Percentiles rank a stretch among this genome's conserved stretches.
Evolutionary conservation across 2,113 vertebrate species (phyloP).

Genomic region (Pelmatolapia mariae): DNA sequence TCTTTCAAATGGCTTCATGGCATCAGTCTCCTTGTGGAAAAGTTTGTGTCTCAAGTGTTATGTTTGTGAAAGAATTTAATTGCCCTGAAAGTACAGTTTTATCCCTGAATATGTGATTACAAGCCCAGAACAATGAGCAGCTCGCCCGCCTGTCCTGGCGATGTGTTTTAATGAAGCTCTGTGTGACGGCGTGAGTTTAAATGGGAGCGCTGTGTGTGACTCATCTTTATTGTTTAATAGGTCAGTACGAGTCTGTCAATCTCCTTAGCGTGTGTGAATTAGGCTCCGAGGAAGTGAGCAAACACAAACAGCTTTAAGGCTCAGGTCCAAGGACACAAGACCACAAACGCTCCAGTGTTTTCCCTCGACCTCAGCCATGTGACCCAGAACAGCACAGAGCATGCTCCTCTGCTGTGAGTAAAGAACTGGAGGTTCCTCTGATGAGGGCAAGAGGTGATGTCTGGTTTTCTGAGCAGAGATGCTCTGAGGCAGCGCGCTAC

Average conservation of each 20-base stretch:
- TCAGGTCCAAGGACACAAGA: slow-evolving; percentile 15
- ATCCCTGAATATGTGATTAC: not conserved
- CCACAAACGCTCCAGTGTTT: not conserved
- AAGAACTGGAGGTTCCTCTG: not conserved
- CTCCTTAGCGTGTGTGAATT: slow-evolving; percentile 38
- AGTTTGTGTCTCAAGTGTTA: not conserved
- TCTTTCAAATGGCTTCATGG: not conserved
- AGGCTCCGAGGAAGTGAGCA: slow-evolving; percentile 1
- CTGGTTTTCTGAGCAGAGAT: not conserved
- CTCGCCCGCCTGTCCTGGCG: not conserved
- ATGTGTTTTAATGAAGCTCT: not conserved
- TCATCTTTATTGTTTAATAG: slow-evolving; percentile 17
- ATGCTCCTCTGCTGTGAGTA: not conserved
- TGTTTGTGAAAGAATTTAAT: not conserved
- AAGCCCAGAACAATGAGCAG: not conserved
- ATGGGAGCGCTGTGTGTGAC: not conserved
- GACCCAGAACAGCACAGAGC: not conserved
- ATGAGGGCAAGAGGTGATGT: not conserved
- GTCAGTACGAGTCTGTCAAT: slow-evolving; percentile 16
- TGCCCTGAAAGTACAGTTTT: not conserved
- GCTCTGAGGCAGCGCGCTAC: not conserved
- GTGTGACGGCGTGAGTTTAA: not conserved
- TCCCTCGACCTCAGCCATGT: not conserved
- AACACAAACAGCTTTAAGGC: slow-evolving; percentile 34
- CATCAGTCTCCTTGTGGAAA: not conserved